A percentile compares a stretch with the other conserved stretches of the same genome.
Conservation (phyloP, 2,888 invertebrate species). For the Drosophila dives region DNA sequence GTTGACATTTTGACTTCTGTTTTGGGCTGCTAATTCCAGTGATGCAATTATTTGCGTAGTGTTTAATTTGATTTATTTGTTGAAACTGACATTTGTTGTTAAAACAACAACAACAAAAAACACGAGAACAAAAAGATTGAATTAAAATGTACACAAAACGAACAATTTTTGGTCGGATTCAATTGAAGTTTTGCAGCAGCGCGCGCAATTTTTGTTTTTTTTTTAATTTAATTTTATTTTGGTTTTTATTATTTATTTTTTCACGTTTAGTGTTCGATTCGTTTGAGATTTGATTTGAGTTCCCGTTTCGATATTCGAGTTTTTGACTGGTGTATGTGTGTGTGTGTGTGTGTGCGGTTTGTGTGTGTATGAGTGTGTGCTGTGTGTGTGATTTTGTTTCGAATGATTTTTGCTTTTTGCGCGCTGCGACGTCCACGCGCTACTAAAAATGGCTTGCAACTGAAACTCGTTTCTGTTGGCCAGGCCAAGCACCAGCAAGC, state of each 20-base stretch:
- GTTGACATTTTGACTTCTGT: constrained; percentile 37
- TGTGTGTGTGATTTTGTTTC: constrained; percentile 1
- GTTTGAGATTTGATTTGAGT: constrained; percentile 42
- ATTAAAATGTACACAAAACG: constrained; percentile 28
- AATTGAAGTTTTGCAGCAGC: constrained; percentile 29
- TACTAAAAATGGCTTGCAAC: constrained; percentile 74
- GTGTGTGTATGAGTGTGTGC: not conserved
- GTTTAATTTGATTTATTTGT: constrained; percentile 5
- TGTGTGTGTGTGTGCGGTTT: not conserved
- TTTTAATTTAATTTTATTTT: constrained; percentile 16
- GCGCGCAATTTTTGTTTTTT: constrained; percentile 30
- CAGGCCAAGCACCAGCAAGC: constrained; percentile 37
- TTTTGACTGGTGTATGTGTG: constrained; percentile 11
- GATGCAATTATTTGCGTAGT: constrained; percentile 1
- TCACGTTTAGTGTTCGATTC: constrained; percentile 7
- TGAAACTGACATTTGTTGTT: not conserved
- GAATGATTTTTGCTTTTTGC: constrained; percentile 19
- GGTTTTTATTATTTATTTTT: constrained; percentile 23
- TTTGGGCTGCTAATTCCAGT: constrained; percentile 17
- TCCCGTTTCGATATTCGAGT: constrained; percentile 48
- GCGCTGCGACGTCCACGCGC: constrained; percentile 73
- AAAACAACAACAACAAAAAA: not conserved
- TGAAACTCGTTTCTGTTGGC: constrained; percentile 79
- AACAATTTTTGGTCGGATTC: constrained; percentile 16
- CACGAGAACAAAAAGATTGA: constrained; percentile 3